Conservation (phyloP, 2,113 vertebrate genomes). For the Zosterops lateralis region DNA sequence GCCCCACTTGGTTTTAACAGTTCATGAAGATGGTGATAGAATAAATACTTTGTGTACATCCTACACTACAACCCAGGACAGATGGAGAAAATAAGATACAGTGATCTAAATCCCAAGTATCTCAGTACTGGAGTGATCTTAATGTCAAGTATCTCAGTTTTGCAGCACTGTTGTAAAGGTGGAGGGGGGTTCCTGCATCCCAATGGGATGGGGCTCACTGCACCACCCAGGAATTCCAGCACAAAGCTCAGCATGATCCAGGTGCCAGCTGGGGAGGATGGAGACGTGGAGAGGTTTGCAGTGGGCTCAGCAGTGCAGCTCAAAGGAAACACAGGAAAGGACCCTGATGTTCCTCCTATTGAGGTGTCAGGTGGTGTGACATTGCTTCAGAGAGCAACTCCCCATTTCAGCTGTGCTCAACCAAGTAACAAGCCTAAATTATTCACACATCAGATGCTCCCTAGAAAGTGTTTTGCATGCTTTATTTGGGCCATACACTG, state of each 20-base stretch:
- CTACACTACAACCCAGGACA: no score
- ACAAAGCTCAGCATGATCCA: accelerated
- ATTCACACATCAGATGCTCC: conserved; percentile 9
- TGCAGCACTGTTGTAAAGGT: not conserved
- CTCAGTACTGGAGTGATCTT: not conserved
- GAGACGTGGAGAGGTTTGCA: not conserved
- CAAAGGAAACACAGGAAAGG: accelerated
- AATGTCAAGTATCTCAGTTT: accelerated
- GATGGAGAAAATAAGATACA: not conserved
- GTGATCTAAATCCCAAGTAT: not conserved
- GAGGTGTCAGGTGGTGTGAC: not conserved
- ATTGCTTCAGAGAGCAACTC: not conserved
- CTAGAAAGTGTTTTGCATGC: not conserved
- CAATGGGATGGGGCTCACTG: accelerated
- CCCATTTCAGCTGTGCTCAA: not conserved
- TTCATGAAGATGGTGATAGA: no score
- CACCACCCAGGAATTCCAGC: accelerated
- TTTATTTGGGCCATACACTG: not conserved
- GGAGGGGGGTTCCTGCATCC: not conserved
- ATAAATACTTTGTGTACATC: no score
- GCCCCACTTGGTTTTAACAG: no score
- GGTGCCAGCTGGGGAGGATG: not conserved
- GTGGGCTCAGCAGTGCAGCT: not conserved
- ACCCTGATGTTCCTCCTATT: not conserved
- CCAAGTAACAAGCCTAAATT: not conserved